phyloP scores from a whole-genome alignment of 2,888 invertebrate species.

The Aromia moschata region DNA sequence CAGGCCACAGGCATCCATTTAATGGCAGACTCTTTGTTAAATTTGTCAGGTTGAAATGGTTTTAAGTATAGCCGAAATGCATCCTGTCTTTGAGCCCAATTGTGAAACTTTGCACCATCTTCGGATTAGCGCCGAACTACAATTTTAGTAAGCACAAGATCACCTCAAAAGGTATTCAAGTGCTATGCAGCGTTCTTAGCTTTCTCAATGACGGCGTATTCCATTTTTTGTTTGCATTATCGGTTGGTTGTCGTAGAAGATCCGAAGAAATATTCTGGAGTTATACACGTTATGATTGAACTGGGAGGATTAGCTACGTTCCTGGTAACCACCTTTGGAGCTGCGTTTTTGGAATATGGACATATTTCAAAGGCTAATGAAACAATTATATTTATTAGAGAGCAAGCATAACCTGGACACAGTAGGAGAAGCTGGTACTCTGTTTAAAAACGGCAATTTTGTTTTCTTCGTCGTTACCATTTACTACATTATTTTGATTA shows the following conservation, averaged over 20 bases:
- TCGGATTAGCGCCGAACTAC: slow-evolving; percentile 1
- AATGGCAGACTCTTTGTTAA: no score
- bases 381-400: not conserved
- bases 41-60: not conserved
- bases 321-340: not conserved
- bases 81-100: not conserved
- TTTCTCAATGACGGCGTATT: not conserved
- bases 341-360: slow-evolving; percentile 13
- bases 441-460: not conserved
- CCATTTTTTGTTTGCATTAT: not conserved
- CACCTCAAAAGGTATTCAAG: not conserved
- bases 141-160: not conserved
- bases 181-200: not conserved
- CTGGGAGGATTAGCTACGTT: not conserved
- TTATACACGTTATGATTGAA: not conserved
- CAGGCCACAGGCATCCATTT: no score
- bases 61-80: not conserved
- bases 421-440: not conserved
- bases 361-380: not conserved
- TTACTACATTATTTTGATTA: no score
- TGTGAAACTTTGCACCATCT: not conserved
- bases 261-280: no score
- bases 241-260: not conserved
- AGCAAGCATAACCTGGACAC: not conserved
- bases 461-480: not conserved